Conservation (phyloP, 2,797 vertebrate genomes). For the Neopelma chrysocephalum region DNA sequence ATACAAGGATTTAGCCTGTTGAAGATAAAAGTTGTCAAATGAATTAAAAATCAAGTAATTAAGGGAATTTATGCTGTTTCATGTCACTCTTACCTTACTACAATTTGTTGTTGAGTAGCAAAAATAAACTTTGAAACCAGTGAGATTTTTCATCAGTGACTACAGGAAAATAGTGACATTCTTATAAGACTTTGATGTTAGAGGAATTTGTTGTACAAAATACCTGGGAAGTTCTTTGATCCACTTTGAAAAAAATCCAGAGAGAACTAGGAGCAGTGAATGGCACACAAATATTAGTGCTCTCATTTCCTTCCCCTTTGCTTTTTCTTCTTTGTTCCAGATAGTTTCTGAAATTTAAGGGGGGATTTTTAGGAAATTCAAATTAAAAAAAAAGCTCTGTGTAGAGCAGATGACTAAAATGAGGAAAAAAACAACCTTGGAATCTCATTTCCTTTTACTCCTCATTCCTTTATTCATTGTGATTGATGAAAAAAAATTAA, state of each 20-base stretch:
- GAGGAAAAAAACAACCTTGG: neutral
- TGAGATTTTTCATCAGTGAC: neutral
- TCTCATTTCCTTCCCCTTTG: conserved; percentile 3
- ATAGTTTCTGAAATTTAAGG: neutral
- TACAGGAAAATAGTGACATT: neutral
- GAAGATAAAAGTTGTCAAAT: neutral
- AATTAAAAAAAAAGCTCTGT: neutral
- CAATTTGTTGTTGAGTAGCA: neutral
- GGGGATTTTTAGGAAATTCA: neutral
- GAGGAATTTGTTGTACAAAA: neutral
- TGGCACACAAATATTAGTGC: neutral
- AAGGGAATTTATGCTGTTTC: neutral
- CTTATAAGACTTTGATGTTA: conserved; percentile 18
- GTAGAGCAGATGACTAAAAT: neutral
- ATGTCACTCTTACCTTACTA: neutral
- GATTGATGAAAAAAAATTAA: neutral
- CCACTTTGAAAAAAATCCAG: neutral
- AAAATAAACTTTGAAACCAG: neutral
- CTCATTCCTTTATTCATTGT: neutral
- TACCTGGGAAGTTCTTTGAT: conserved; percentile 29
- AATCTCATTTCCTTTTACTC: neutral
- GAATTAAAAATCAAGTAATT: neutral
- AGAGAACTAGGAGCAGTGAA: neutral
- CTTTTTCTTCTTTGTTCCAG: neutral
- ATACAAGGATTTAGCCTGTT: neutral